Percentiles rank a stretch among this genome's conserved stretches.
phyloP scores from a whole-genome alignment of 2,113 vertebrate species.

The Bungarus multicinctus region DNA sequence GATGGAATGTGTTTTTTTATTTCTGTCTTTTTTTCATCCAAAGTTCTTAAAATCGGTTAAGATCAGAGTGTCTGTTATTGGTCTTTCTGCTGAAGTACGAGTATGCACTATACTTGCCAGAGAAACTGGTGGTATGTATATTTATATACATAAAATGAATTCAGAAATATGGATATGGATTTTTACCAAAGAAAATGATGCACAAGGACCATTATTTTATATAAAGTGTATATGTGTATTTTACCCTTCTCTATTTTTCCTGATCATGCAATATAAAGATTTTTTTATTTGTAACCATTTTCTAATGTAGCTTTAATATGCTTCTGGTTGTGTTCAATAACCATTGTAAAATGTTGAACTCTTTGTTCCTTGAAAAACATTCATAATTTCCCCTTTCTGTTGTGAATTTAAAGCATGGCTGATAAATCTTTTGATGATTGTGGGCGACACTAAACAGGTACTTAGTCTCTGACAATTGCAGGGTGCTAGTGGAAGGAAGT shows the following conservation, averaged over 20 bases:
- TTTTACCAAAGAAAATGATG: background rate
- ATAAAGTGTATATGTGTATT: background rate
- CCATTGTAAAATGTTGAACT: background rate
- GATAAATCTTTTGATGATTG: background rate
- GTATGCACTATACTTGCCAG: conserved; percentile 91
- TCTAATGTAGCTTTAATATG: background rate
- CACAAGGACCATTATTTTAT: background rate
- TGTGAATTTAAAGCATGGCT: background rate
- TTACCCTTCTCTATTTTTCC: background rate
- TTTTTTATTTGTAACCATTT: background rate
- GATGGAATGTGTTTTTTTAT: conserved; percentile 43
- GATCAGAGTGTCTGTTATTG: conserved; percentile 93
- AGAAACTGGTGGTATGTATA: conserved; percentile 87
- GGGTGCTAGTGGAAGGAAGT: background rate
- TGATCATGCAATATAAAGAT: background rate
- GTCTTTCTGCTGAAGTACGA: conserved; percentile 92
- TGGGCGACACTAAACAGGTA: background rate
- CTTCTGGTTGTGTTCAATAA: background rate
- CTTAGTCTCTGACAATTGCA: background rate
- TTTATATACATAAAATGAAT: background rate
- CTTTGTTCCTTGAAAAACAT: background rate
- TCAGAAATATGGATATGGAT: background rate
- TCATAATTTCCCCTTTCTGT: background rate
- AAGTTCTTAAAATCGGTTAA: conserved; percentile 88
- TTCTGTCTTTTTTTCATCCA: conserved; percentile 31